Evolutionary conservation across 2,888 invertebrate genomes (phyloP), one percentile per base, ranked within the genome.

Genomic region (Loripinus fragilis): DNA sequence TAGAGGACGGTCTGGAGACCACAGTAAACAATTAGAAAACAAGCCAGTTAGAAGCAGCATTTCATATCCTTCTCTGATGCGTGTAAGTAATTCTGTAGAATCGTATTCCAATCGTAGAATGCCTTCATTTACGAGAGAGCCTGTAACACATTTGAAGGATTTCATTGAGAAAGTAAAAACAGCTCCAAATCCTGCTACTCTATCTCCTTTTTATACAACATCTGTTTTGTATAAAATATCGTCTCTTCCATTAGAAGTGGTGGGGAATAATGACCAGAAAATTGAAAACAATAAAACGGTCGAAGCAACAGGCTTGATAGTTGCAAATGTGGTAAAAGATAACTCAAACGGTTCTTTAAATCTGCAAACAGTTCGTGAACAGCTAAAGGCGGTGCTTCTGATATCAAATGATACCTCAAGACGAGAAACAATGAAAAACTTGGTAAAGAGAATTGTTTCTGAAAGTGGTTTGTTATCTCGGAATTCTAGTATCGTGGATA

Each of bases 391-490:
- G 5, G 25, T 52, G 2, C 23, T 25, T 7, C 8, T 25, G 25
- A 52, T 52, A 8, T 2, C 23, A 25, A 15, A 52, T 52, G 12
- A 52, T 5, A 52, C 2, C 25, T 25, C 10, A 1, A 23, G 25
- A 15, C n/a, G 78, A 30, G 81, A 81, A 41, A 76, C 78, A 7
- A 42, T 78, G 60, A 81, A 81, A 68, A 41, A 78, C 8, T 73
- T 78, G 25, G 76, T 81, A 1, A 81, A 81, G 71, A 76, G 78
- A 30, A 78, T 81, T n/a, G 81, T 81, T 2, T 76, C 78, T 55
- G 78, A 76, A 33, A 78, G 81, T 55, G 81, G 81, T 12, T 55
- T 81, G 45, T 42, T 81, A 25, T n/a, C 10, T n/a, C 5, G 25
- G 12, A 52, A 23, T 52, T 1, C 23, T 2, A 52, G 25, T 25